Conservation (phyloP, 2,113 vertebrate genomes). For the Eclectus roratus region DNA sequence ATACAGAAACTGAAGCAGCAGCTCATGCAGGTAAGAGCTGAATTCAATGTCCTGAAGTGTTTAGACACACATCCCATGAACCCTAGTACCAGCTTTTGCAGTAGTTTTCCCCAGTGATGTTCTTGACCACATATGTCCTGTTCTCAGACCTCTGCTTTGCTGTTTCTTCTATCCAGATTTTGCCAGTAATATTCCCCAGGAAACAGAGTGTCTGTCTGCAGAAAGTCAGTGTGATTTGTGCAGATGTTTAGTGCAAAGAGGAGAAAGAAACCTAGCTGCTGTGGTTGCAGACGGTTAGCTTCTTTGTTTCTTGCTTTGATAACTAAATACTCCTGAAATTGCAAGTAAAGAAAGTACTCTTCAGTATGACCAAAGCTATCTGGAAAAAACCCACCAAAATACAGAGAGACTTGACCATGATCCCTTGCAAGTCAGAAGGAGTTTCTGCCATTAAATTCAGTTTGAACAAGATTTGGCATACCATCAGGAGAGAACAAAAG, state of each 20-base stretch:
- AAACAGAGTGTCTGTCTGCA: background rate
- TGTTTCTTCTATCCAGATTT: background rate
- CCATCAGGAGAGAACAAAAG: background rate
- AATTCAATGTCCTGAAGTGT: background rate
- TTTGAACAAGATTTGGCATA: background rate
- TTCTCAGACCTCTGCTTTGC: background rate
- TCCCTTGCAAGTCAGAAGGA: background rate
- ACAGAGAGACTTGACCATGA: background rate
- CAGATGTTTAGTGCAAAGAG: background rate
- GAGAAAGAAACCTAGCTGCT: background rate
- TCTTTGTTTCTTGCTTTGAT: background rate
- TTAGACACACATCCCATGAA: background rate
- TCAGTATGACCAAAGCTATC: background rate
- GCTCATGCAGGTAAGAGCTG: slow-evolving; percentile 88
- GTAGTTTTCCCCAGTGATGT: background rate
- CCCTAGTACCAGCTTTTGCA: background rate
- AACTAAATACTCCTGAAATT: background rate
- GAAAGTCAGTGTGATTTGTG: background rate
- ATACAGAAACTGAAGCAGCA: slow-evolving; percentile 98
- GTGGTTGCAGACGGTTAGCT: background rate
- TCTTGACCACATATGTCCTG: fast-evolving
- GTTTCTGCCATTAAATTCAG: background rate
- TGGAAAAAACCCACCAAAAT: fast-evolving
- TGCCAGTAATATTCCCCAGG: background rate
- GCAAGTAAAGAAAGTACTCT: background rate